Base-by-base conservation (phyloP, 2,113 vertebrate genomes). In the Eulemur macaco region DNA sequence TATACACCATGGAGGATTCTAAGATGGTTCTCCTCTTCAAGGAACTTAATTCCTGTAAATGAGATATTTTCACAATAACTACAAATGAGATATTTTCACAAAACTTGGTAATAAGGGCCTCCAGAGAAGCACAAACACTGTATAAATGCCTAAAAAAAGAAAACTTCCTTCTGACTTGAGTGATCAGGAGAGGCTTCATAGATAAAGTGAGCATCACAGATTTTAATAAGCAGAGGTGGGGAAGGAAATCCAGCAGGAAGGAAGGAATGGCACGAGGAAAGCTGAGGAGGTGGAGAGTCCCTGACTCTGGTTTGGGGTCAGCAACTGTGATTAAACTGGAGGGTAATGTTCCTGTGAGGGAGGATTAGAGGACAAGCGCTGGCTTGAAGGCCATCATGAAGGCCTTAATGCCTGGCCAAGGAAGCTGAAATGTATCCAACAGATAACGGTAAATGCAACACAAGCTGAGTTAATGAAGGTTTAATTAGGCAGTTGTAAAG, bases 201-300 rank as follows among this genome's bases (percentile, higher is more conserved):
- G n/a, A 31, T 3, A 5, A 42, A 39, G 29, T 17, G 39, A 42
- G 23, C 23, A 47, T 34, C 15, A 1, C 10, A 15, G 52, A 50
- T 1, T 37, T 27, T 17, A 21, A 7, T 34, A 14, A 34, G 60
- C 50, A 71, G 78, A 14, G 15, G 6, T 0, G 2, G 56, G 63
- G 15, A n/a, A 39, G 84, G 37, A 15, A 54, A 1, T 1, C 50
- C 78, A 39, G 23, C 14, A 0, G 3, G 78, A 31, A 0, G 3
- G 78, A 31, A 73, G 39, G 29, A 15, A 3, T 4, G 76, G 56
- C 20, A 1, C 0, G 15, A 85, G 66, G 60, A 3, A 8, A 20
- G 52, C 25, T 0, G 21, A 50, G 37, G 34, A 71, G 31, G 56
- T 6, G 27, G 17, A 25, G 42, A n/a, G 52, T 0, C 31, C 39